These are phyloP conservation scores for Furcula furcula DNA, from an alignment of 2,888 invertebrate species.

Conservation along the genomic window DNA sequence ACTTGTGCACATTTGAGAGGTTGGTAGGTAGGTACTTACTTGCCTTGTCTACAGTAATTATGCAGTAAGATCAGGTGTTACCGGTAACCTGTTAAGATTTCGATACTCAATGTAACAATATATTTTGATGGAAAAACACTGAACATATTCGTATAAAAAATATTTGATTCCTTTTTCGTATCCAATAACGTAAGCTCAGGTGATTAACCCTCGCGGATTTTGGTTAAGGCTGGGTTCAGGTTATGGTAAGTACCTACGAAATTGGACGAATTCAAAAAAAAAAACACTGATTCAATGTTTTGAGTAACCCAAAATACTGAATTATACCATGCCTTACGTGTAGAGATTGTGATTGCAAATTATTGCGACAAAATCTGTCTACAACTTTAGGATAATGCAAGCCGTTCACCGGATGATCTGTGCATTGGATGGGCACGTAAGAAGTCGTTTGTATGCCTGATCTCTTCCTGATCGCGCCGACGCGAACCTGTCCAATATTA, in stretches of 20 bases:
- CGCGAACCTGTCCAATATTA: too few relatives aligned
- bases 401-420: too few relatives aligned
- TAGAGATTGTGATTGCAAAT: too few relatives aligned
- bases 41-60: slow-evolving; percentile 1
- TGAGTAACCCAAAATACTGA: slow-evolving; percentile 31
- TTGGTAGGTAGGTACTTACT: too few relatives aligned
- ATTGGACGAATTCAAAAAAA: slow-evolving; percentile 51
- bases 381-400: too few relatives aligned
- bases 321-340: too few relatives aligned
- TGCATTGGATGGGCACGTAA: too few relatives aligned
- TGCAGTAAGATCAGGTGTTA: slow-evolving; percentile 3
- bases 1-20: too few relatives aligned
- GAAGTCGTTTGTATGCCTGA: too few relatives aligned
- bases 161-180: slow-evolving; percentile 36
- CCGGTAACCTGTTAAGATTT: slow-evolving; percentile 22
- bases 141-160: slow-evolving; percentile 42
- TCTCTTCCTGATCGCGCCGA: too few relatives aligned
- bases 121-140: slow-evolving; percentile 38
- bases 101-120: slow-evolving; percentile 25
- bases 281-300: too few relatives aligned
- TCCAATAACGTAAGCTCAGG: slow-evolving; percentile 40
- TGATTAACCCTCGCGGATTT: slow-evolving; percentile 48
- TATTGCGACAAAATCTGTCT: too few relatives aligned
- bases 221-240: slow-evolving; percentile 44
- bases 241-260: slow-evolving; percentile 47